Percentiles rank a stretch among this genome's conserved stretches.
Evolutionary conservation across 1,140 invertebrate species (phyloP).

Genomic region (Drosophila pruinosa): DNA sequence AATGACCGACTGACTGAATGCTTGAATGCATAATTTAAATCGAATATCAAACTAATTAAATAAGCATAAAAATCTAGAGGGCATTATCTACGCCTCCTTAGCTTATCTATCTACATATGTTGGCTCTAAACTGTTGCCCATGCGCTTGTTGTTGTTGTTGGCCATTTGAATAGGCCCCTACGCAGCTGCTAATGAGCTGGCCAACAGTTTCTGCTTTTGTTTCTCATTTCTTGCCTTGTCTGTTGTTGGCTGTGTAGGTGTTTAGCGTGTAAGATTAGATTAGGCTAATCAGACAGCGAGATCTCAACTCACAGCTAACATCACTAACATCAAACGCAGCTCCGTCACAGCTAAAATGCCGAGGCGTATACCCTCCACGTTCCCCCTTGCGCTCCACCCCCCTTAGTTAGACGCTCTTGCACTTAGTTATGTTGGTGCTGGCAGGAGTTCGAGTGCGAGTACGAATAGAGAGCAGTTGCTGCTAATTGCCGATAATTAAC

Average conservation of each 20-base stretch:
- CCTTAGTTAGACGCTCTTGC: not conserved
- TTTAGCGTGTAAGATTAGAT: conserved; percentile 76
- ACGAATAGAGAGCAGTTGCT: conserved; percentile 31
- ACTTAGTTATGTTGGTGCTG: not conserved
- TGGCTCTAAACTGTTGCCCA: conserved; percentile 43
- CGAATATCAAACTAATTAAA: conserved; percentile 75
- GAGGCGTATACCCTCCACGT: conserved; percentile 31
- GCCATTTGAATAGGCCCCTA: conserved; percentile 43
- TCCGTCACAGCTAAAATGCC: conserved; percentile 32
- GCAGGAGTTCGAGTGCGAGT: no score
- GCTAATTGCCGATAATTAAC: conserved; percentile 74
- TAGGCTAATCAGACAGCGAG: conserved; percentile 68
- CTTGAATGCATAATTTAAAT: conserved; percentile 64
- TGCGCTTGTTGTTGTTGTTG: conserved; percentile 18
- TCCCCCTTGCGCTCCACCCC: not conserved
- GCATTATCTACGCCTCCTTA: conserved; percentile 77
- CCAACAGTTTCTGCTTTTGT: conserved; percentile 2
- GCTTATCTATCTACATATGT: conserved; percentile 71
- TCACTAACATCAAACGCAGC: conserved; percentile 41
- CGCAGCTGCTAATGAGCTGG: conserved; percentile 70
- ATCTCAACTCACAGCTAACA: conserved; percentile 37
- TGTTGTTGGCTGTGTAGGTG: conserved; percentile 55
- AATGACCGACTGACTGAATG: conserved; percentile 3
- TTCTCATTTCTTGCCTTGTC: not conserved
- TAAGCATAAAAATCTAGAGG: conserved; percentile 65